phyloP scores from a whole-genome alignment of 2,113 vertebrate genomes.

The Columba livia region DNA sequence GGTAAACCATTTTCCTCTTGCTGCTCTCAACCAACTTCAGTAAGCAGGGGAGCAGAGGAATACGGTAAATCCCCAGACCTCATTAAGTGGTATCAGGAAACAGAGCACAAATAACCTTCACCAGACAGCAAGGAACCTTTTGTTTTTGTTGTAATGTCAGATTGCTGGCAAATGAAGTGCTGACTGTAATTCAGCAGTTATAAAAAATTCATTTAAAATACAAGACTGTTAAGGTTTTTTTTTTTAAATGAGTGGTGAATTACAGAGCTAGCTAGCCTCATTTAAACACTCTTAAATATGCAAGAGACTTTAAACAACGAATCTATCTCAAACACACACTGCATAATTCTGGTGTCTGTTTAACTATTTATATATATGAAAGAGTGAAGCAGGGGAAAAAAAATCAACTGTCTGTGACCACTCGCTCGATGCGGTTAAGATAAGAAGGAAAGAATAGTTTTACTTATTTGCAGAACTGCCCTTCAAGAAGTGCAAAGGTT shows the following conservation, averaged over 20 bases:
- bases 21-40: background rate
- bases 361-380: conserved; percentile 40
- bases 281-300: conserved; percentile 62
- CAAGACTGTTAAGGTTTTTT: background rate
- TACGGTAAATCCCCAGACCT: conserved; percentile 28
- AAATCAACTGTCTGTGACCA: background rate
- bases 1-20: background rate
- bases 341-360: conserved; percentile 34
- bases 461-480: background rate
- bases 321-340: conserved; percentile 6
- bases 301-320: conserved; percentile 44
- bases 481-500: background rate
- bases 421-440: background rate
- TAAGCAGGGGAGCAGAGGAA: background rate
- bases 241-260: background rate
- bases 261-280: conserved; percentile 36
- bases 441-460: background rate
- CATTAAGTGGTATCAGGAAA: conserved; percentile 30
- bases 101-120: conserved; percentile 7
- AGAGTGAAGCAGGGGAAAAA: conserved; percentile 3
- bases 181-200: conserved; percentile 39
- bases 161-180: conserved; percentile 32
- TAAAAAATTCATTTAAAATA: conserved; percentile 63
- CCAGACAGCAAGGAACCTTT: conserved; percentile 56
- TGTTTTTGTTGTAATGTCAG: conserved; percentile 49